These are phyloP conservation scores for Acanthisitta chloris DNA, from an alignment of 2,113 vertebrate species.

Conservation along the genomic window DNA sequence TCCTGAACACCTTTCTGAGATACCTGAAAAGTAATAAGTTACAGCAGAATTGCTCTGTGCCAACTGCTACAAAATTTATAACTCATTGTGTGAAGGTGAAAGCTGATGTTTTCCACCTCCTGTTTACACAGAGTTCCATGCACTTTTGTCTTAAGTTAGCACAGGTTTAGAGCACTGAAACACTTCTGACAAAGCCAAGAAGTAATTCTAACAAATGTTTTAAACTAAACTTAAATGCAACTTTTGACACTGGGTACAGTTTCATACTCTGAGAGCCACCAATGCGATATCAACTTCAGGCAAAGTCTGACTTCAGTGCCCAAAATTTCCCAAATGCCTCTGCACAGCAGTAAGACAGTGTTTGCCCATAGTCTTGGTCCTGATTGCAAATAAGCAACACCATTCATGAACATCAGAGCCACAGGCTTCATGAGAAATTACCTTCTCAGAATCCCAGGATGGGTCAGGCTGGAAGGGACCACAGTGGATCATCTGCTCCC, in stretches of 20 bases:
- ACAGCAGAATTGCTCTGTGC: not conserved
- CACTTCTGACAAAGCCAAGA: not conserved
- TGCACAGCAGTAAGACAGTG: not conserved
- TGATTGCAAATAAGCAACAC: not conserved
- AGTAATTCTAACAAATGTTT: not conserved
- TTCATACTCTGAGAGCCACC: not conserved
- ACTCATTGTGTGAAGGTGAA: not conserved
- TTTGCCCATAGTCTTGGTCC: not conserved
- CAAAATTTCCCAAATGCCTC: not conserved
- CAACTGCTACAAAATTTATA: not conserved
- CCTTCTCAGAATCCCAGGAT: not conserved
- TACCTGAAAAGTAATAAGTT: not conserved
- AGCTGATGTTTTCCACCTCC: not conserved
- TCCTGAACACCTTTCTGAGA: not conserved
- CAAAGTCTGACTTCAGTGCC: not conserved
- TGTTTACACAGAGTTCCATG: not conserved
- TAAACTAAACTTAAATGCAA: not conserved
- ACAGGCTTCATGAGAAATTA: fast-evolving
- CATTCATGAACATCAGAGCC: not conserved
- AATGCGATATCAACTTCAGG: not conserved
- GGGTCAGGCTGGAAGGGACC: fast-evolving
- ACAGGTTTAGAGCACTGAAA: not conserved
- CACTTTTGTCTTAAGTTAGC: not conserved
- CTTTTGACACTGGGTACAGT: not conserved
- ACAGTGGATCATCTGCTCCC: not conserved